Evolutionary conservation across 2,797 vertebrate species (phyloP).

Genomic region (Ambastaia sidthimunki): DNA sequence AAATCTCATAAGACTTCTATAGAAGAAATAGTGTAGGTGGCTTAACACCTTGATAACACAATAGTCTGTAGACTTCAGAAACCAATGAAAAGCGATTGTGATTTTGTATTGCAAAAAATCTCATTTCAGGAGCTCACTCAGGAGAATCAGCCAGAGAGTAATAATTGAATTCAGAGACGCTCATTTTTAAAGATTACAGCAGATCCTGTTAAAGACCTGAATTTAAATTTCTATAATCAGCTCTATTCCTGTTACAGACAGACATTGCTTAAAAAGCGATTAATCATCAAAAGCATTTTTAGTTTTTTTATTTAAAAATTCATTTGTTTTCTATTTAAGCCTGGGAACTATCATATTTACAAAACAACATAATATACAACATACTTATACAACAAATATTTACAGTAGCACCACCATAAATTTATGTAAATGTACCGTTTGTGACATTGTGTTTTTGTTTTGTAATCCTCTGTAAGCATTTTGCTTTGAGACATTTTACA

Average conservation of each 20-base stretch:
- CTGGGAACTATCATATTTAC: neutral
- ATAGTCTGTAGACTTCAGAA: neutral
- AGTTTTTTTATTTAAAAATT: neutral
- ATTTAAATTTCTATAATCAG: constrained; percentile 24
- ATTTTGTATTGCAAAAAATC: constrained; percentile 26
- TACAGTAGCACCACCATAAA: neutral
- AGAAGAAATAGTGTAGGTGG: neutral
- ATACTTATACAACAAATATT: neutral
- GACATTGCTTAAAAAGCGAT: neutral
- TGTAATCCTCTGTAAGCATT: constrained; percentile 51
- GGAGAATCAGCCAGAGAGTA: constrained; percentile 18
- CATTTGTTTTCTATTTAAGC: neutral
- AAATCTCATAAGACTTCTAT: neutral
- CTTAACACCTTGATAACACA: neutral
- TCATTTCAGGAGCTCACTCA: neutral
- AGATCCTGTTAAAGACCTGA: constrained; percentile 15
- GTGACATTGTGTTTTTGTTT: constrained; percentile 35
- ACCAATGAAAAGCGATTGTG: constrained; percentile 1
- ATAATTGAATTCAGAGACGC: constrained; percentile 16
- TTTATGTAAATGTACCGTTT: neutral
- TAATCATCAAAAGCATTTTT: constrained; percentile 1
- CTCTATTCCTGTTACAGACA: constrained; percentile 1
- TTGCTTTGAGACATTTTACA: constrained; percentile 52
- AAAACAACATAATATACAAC: neutral
- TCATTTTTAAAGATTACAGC: constrained; percentile 35